Percentiles rank a stretch among this genome's conserved stretches.
phyloP scores from a whole-genome alignment of 2,113 vertebrate species.

The Glaucidium brasilianum region DNA sequence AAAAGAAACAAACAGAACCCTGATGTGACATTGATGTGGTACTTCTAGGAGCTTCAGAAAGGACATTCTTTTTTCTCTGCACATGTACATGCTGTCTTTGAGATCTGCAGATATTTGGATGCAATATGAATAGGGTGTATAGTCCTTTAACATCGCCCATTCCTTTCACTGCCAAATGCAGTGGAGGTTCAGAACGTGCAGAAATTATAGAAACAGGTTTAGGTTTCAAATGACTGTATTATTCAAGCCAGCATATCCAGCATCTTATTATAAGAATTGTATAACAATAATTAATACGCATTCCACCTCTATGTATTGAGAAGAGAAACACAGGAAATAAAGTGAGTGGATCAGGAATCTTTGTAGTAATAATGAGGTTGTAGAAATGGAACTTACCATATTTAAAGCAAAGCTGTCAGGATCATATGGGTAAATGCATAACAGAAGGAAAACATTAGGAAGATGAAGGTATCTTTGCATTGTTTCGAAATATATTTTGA shows the following conservation, averaged over 20 bases:
- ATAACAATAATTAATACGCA: not conserved
- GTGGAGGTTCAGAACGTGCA: not conserved
- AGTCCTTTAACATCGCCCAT: not conserved
- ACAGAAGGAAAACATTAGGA: not conserved
- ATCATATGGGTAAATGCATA: not conserved
- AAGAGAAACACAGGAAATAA: not conserved
- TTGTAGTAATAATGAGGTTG: not conserved
- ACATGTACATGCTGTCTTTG: not conserved
- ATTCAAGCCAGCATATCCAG: not conserved
- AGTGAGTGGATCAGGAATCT: not conserved
- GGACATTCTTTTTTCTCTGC: not conserved
- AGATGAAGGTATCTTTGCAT: not conserved
- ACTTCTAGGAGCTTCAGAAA: conserved; percentile 9
- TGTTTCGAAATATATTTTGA: conserved; percentile 15
- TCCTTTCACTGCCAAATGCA: not conserved
- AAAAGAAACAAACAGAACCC: not conserved
- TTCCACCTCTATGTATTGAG: not conserved
- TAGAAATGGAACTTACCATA: not conserved
- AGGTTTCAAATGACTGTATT: not conserved
- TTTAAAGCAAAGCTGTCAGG: not conserved
- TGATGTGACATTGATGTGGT: not conserved
- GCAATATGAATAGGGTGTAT: not conserved
- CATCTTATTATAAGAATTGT: not conserved
- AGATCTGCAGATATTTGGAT: not conserved
- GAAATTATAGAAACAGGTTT: not conserved